phyloP scores from a whole-genome alignment of 2,797 vertebrate species.

The Numenius phaeopus region DNA sequence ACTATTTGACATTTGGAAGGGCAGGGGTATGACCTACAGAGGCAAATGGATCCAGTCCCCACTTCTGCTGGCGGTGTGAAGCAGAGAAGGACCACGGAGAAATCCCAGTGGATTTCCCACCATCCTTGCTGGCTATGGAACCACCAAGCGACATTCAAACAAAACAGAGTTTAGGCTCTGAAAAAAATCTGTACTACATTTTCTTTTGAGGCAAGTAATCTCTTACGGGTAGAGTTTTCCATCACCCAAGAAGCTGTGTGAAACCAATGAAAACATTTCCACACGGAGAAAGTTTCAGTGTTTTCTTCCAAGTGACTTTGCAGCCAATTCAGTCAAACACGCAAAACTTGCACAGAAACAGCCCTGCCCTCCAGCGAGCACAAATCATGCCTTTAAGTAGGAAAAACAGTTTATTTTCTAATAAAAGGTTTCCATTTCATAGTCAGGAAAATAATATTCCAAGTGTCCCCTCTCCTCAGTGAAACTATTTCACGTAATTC shows the following conservation, averaged over 20 bases:
- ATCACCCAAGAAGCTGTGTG: background rate
- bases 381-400: background rate
- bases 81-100: background rate
- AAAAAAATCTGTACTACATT: background rate
- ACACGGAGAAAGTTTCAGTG: background rate
- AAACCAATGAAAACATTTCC: background rate
- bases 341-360: background rate
- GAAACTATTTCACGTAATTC: background rate
- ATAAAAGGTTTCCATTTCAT: background rate
- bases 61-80: background rate
- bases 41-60: background rate
- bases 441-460: background rate
- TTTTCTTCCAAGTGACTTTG: background rate
- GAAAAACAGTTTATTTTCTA: background rate
- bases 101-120: background rate
- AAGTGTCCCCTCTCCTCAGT: background rate
- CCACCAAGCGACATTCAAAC: rapidly evolving
- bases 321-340: background rate
- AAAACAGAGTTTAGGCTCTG: background rate
- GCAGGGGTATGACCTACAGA: background rate
- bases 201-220: background rate
- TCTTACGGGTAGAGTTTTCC: background rate
- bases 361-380: background rate
- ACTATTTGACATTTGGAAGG: background rate
- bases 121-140: background rate